These are phyloP conservation scores for Channa maculata DNA, from an alignment of 2,113 vertebrate species.

Conservation along the genomic window DNA sequence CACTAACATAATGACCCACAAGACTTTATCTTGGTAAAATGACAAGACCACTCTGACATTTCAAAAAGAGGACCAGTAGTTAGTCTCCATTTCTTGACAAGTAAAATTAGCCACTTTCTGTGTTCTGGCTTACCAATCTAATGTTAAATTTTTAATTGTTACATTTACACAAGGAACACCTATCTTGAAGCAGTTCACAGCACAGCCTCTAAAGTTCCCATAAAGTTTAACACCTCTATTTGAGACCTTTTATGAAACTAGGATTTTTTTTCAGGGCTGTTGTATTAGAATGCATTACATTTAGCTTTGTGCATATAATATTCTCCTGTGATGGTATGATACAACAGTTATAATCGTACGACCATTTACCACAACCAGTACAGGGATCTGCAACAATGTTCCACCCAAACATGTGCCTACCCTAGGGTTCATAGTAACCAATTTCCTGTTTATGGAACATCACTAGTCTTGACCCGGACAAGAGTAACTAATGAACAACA, in stretches of 20 bases:
- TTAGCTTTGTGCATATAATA: background rate
- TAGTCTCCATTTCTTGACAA: slow-evolving; percentile 5
- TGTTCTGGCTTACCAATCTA: background rate
- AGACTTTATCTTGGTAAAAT: slow-evolving; percentile 4
- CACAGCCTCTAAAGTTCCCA: background rate
- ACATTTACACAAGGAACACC: background rate
- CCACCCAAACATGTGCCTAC: background rate
- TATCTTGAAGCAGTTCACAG: background rate
- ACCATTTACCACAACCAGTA: background rate
- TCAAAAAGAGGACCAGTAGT: slow-evolving; percentile 1
- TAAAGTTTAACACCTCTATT: background rate
- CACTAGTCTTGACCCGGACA: background rate
- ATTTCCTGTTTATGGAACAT: background rate
- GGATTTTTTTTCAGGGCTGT: background rate
- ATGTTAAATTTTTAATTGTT: background rate
- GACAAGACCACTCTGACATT: background rate
- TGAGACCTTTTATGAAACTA: background rate
- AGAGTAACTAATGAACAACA: background rate
- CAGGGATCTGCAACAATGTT: background rate
- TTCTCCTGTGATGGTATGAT: background rate
- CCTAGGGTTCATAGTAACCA: background rate
- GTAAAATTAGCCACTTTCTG: background rate
- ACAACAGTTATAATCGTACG: background rate
- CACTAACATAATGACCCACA: background rate
- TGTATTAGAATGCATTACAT: background rate